Evolutionary conservation across 2,113 vertebrate species (phyloP).

Genomic region (Megaceryle torquata): DNA sequence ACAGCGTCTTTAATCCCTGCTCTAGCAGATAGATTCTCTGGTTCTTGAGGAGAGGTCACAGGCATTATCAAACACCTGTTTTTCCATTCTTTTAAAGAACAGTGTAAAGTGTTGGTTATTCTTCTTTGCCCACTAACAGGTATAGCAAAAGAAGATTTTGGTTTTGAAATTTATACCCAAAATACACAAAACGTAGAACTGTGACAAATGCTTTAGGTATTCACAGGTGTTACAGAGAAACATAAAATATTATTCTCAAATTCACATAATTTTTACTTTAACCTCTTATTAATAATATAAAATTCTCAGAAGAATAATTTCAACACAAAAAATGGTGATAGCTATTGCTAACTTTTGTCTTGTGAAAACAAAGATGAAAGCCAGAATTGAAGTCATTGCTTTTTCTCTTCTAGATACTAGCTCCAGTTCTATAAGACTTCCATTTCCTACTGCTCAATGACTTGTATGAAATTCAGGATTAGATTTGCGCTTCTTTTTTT

Average conservation of each 20-base stretch:
- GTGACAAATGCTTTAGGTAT: background rate
- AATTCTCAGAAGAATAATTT: background rate
- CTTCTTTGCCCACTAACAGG: background rate
- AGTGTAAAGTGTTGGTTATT: background rate
- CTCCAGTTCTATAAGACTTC: background rate
- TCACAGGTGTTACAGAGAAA: background rate
- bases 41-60: conserved; percentile 1
- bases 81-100: background rate
- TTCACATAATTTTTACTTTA: background rate
- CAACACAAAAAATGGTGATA: background rate
- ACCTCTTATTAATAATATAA: background rate
- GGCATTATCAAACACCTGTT: background rate
- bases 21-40: background rate
- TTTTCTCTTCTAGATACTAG: background rate
- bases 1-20: conserved; percentile 26
- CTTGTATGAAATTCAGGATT: background rate
- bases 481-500: background rate
- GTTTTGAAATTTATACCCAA: background rate
- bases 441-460: background rate
- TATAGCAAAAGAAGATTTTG: background rate
- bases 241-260: background rate
- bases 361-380: background rate
- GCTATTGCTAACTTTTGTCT: background rate
- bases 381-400: background rate
- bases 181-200: background rate